Evolutionary conservation across 2,797 vertebrate genomes (phyloP).

Genomic region (Chaenodraco wilsoni): DNA sequence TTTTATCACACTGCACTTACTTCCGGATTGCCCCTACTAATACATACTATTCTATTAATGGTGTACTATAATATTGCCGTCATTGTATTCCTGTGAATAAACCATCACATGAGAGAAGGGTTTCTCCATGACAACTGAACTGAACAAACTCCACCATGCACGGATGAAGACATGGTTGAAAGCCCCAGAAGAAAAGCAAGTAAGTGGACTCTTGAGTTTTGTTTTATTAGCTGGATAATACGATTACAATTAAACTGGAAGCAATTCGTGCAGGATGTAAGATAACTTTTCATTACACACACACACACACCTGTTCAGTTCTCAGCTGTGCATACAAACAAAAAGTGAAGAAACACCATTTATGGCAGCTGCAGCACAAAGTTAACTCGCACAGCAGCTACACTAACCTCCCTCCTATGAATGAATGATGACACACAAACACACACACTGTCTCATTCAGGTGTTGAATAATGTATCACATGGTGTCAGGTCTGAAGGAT

Average conservation of each 20-base stretch:
- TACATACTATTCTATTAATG: no score
- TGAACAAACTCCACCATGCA: no score
- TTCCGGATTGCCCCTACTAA: no score
- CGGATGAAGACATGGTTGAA: no score
- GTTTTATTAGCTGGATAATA: no score
- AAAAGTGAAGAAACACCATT: slow-evolving; percentile 17
- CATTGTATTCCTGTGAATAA: no score
- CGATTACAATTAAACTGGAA: neutral
- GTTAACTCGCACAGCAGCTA: slow-evolving; percentile 4
- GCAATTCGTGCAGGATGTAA: neutral
- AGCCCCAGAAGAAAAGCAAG: no score
- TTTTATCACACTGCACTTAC: no score
- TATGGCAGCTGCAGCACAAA: slow-evolving; percentile 17
- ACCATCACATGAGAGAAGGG: no score
- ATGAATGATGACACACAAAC: slow-evolving; percentile 25
- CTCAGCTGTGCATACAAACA: slow-evolving; percentile 37
- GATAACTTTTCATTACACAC: slow-evolving; percentile 14
- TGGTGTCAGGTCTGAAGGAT: slow-evolving; percentile 38
- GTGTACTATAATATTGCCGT: no score
- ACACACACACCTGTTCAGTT: slow-evolving; percentile 47
- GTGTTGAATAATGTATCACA: slow-evolving; percentile 72
- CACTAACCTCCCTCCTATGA: neutral
- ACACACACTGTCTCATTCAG: neutral
- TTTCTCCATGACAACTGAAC: no score
- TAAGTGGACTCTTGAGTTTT: no score